Conservation (phyloP, 2,797 vertebrate genomes). For the Vultur gryphus region DNA sequence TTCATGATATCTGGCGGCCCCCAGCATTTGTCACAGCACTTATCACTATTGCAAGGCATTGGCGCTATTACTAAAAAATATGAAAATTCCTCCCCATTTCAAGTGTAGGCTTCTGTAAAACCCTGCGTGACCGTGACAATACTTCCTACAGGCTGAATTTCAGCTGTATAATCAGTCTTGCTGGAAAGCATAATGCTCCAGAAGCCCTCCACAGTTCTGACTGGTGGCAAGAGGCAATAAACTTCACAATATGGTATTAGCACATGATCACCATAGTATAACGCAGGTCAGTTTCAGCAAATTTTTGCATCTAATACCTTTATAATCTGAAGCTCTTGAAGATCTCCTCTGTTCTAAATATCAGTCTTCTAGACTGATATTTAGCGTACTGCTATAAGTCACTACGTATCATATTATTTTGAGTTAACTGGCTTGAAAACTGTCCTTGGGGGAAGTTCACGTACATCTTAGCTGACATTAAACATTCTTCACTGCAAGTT, state of each 20-base stretch:
- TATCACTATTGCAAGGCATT: background rate
- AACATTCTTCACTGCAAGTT: background rate
- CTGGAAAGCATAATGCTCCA: background rate
- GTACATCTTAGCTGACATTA: background rate
- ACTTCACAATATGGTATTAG: background rate
- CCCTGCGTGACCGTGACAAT: background rate
- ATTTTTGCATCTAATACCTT: background rate
- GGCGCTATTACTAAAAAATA: background rate
- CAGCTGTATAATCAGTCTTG: background rate
- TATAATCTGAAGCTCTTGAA: background rate
- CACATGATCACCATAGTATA: background rate
- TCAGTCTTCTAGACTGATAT: background rate
- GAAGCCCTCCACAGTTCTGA: background rate
- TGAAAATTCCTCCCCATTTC: background rate
- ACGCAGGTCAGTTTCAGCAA: background rate
- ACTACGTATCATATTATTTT: background rate
- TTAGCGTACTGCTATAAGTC: background rate
- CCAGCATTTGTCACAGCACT: background rate
- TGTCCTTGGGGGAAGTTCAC: background rate
- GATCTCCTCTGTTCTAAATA: background rate
- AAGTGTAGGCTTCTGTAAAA: background rate
- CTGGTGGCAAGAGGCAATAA: background rate
- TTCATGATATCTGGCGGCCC: background rate
- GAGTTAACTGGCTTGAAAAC: background rate
- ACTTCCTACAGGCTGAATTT: background rate